Evolutionary conservation across 1,140 invertebrate genomes (phyloP), one percentile per base, ranked within the genome.

Genomic region (Zaprionus ghesquierei): DNA sequence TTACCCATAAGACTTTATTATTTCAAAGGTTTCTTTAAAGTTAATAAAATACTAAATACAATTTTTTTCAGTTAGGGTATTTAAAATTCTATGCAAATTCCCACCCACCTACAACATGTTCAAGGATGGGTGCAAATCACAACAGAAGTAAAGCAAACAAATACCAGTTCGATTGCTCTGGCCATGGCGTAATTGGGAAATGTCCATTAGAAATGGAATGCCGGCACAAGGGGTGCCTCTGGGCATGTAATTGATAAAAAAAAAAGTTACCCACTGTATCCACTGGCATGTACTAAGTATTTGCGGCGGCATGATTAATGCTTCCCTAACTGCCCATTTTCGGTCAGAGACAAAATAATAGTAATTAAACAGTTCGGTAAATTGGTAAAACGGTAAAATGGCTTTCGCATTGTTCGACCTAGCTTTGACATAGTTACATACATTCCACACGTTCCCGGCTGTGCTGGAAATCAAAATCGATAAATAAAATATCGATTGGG

Each of bases 381-480:
- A n/a, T n/a, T 65, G 62, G 25, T 51, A 9, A 22, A n/a, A 44
- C 31, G 10, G 15, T 44, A 60, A 41, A 60, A n/a, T n/a, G 78
- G 33, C 80, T 72, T 84, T 86, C 65, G 72, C 71, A 87, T 87
- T 76, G 75, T 61, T 70, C 29, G 79, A 58, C 75, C 54, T 89
- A 89, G 79, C 82, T 84, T 89, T 89, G 84, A 87, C 84, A 87
- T 79, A 87, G 54, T 87, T 87, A 33, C 41, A 33, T 41, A 41
- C 44, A 35, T 55, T 51, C 0, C 9, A 29, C 27, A n/a, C n/a
- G n/a, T n/a, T 72, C 51, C 38, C 69, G 25, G 29, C 44, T 41
- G 13, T 41, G 3, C n/a, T 15, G 13, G 13, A 6, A 41, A 41
- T 55, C 41, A 46, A 69, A 87, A 87, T 87, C 82, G 23, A 87